Evolutionary conservation across 2,113 vertebrate species (phyloP), one percentile per base, ranked within the genome.

Genomic region (Vicugna pacos): DNA sequence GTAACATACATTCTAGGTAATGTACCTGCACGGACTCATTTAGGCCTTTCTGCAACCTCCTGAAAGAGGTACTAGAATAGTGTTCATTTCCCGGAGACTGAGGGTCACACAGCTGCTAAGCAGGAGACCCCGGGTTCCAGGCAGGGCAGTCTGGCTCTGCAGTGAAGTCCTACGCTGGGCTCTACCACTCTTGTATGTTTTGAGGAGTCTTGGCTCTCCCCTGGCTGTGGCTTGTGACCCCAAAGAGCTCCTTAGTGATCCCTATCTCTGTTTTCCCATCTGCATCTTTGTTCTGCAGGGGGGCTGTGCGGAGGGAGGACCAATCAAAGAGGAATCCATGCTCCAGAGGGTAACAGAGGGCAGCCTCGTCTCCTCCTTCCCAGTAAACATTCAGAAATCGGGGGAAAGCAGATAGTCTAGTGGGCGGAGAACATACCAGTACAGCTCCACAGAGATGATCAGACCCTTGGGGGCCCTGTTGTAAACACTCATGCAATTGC

Each of bases 401-500:
- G 16, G 24, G 35, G 32, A n/a, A 62, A 65, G 17, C 24, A 10
- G 35, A 17, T 3, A 26, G 19, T 26, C 12, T 73, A 58, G 30
- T 54, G 28, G 56, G 62, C 86, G 38, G 48, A 65, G n/a, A 69
- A 94, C 80, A 62, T 8, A 3, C 46, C 65, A 72, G 28, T 11
- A 5, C 12, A 48, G 26, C 38, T n/a, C 22, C 14, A 42, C 72
- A 14, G 50, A 0, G 26, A 26, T 1, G 22, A 22, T 22, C 30
- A 32, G 90, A 11, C 10, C 17, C 26, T 35, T 32, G 0, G 2
- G 24, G 64, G 3, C 19, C 52, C 54, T 65, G 38, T 42, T 22
- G 1, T 30, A 38, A 46, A 32, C 17, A 8, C 5, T 3, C 1
- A 8, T 5, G n/a, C 54, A 20, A 22, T 12, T 32, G 28, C 22